Evolutionary conservation across 2,888 invertebrate genomes (phyloP), one percentile per base, ranked within the genome.

Genomic region (Zaprionus obscuricornis): DNA sequence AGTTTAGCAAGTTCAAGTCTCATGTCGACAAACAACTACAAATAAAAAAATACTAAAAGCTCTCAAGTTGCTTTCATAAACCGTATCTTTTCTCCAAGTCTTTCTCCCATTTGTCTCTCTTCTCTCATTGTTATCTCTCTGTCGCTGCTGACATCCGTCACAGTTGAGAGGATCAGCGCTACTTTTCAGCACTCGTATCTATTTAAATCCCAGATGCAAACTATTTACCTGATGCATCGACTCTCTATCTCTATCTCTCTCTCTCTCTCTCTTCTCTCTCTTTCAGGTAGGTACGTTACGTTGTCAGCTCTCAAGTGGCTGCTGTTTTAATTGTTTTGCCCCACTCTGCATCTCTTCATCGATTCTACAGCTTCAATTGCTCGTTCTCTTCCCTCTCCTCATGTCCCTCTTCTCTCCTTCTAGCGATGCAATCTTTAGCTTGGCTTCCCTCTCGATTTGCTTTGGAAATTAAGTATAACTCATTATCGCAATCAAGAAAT

Each of bases 401-500:
- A n/a, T n/a, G n/a, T n/a, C n/a, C 3, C 8, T 8, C 18, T 7
- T 1, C 11, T 6, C 20, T 5, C 20, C 1, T 6, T 14, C 11
- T 6, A 13, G 14, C 3, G n/a, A n/a, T n/a, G n/a, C n/a, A n/a
- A n/a, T n/a, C n/a, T n/a, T n/a, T n/a, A n/a, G n/a, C n/a, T n/a
- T n/a, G n/a, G n/a, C n/a, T 34, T 0, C 11, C 11, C 16, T 14
- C 20, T 27, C 55, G 73, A 72, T 55, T 59, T 72, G 68, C 51
- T 47, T 72, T 63, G 50, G 51, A 67, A 78, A 78, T 78, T 85
- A 78, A 78, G 76, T 78, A 85, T 82, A 78, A 78, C 78, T 78
- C 78, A 78, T 78, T 78, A 78, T 85, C 83, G 73, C 68, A 78
- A 78, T 85, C 83, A 85, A 85, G 76, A 84, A 85, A 84, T 86